Conservation (phyloP, 2,797 vertebrate genomes). For the Gobio occitaniae region DNA sequence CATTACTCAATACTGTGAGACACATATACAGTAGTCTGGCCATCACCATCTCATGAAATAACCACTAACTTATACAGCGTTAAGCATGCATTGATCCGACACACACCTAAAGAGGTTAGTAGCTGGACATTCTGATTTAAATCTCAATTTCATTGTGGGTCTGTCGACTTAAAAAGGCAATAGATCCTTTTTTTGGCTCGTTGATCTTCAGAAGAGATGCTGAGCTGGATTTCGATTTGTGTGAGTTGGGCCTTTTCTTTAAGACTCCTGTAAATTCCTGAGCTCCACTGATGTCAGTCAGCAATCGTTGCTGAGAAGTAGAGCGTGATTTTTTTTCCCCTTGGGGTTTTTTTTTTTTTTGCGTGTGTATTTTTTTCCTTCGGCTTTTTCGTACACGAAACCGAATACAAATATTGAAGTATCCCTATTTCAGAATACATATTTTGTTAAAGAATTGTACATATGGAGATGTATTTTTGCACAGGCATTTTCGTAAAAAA, state of each 20-base stretch:
- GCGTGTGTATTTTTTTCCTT: conserved; percentile 78
- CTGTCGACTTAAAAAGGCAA: conserved; percentile 69
- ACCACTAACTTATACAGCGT: conserved; percentile 24
- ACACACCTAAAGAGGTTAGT: conserved; percentile 7
- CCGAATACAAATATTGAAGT: conserved; percentile 86
- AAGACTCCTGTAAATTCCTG: conserved; percentile 81
- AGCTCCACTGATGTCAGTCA: conserved; percentile 88
- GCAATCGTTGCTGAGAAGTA: conserved; percentile 84
- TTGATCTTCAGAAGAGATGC: conserved; percentile 65
- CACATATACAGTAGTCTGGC: conserved; percentile 40
- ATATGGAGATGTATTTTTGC: conserved; percentile 99
- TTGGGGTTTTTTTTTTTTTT: conserved; percentile 76
- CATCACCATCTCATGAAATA: conserved; percentile 35
- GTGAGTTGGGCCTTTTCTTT: conserved; percentile 27
- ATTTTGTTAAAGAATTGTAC: conserved; percentile 99
- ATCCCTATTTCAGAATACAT: conserved; percentile 98
- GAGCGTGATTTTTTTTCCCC: conserved; percentile 84
- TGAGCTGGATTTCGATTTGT: conserved; percentile 70
- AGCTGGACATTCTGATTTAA: conserved; percentile 27
- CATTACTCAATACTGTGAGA: conserved; percentile 55
- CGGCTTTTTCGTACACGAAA: conserved; percentile 37
- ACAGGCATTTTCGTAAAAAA: conserved; percentile 97
- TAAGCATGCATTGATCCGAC: conserved; percentile 6
- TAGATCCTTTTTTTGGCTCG: conserved; percentile 60
- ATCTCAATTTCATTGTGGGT: conserved; percentile 60